Evolutionary conservation across 2,888 invertebrate species (phyloP).

Genomic region (Scaptomyza parva): DNA sequence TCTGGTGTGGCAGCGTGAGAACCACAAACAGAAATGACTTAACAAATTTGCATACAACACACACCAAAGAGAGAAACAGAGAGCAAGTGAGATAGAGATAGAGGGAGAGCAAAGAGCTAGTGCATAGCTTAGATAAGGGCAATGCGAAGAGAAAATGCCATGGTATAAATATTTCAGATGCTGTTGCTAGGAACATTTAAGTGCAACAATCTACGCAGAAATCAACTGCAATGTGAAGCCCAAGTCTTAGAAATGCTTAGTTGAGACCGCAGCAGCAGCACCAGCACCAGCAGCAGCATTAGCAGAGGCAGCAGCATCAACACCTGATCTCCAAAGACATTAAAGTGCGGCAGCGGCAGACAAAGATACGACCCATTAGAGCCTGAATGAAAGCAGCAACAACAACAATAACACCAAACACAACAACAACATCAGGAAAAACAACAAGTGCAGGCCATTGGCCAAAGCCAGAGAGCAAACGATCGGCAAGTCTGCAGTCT

Average conservation of each 20-base stretch:
- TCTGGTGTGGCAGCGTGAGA: conserved; percentile 74
- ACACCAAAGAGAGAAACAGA: not conserved
- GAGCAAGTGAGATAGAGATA: conserved; percentile 13
- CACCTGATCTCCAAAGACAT: conserved; percentile 83
- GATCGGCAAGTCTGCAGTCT: conserved; percentile 30
- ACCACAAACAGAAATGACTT: conserved; percentile 78
- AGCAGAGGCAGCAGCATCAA: conserved; percentile 82
- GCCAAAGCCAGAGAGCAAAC: conserved; percentile 35
- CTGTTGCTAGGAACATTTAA: conserved; percentile 68
- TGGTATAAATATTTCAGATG: conserved; percentile 74
- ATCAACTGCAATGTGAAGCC: conserved; percentile 65
- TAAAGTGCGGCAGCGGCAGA: conserved; percentile 67
- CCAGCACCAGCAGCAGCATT: conserved; percentile 76
- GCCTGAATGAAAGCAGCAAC: conserved; percentile 44
- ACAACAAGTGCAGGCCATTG: conserved; percentile 64
- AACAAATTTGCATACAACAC: conserved; percentile 73
- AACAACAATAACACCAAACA: conserved; percentile 15
- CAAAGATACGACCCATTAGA: conserved; percentile 68
- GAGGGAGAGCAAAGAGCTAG: conserved; percentile 29
- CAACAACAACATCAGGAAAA: conserved; percentile 14
- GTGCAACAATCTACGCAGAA: conserved; percentile 75
- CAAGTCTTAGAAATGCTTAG: conserved; percentile 53
- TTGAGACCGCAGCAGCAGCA: conserved; percentile 66
- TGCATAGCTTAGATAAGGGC: conserved; percentile 75
- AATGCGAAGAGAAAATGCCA: conserved; percentile 67